These are phyloP conservation scores for Acanthopleura granulata DNA, from an alignment of 2,888 invertebrate genomes.

Conservation along the genomic window DNA sequence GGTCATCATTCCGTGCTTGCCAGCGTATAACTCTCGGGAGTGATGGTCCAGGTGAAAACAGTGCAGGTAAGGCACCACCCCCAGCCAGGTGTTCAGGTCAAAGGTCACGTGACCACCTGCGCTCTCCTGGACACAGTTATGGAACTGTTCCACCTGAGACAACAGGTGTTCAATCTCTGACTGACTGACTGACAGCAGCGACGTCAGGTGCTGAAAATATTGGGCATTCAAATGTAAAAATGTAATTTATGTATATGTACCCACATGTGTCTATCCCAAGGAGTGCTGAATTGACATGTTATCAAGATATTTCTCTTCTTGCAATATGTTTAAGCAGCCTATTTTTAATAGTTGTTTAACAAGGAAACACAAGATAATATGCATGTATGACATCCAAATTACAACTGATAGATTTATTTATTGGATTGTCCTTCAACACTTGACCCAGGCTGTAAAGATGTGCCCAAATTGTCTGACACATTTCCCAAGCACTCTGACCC, in stretches of 20 bases:
- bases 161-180: conserved; percentile 46
- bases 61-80: conserved; percentile 53
- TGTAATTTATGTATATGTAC: background rate
- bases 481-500: too few species aligned
- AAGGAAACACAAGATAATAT: too few species aligned
- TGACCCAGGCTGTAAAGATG: too few species aligned
- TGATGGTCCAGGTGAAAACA: conserved; percentile 42
- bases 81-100: conserved; percentile 37
- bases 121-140: background rate
- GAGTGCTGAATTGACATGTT: too few species aligned
- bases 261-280: too few species aligned
- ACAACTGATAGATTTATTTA: too few species aligned
- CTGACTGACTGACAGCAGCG: conserved; percentile 35
- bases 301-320: too few species aligned
- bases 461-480: too few species aligned
- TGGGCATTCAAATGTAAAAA: background rate
- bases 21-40: background rate
- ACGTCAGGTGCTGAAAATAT: conserved; percentile 35
- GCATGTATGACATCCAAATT: too few species aligned
- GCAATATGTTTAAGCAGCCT: too few species aligned
- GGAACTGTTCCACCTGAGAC: conserved; percentile 33
- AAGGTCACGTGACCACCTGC: conserved; percentile 38
- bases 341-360: too few species aligned
- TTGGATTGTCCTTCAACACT: too few species aligned
- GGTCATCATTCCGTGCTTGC: conserved; percentile 27